phyloP scores from a whole-genome alignment of 2,888 invertebrate genomes.

The Heliconius ethilla region DNA sequence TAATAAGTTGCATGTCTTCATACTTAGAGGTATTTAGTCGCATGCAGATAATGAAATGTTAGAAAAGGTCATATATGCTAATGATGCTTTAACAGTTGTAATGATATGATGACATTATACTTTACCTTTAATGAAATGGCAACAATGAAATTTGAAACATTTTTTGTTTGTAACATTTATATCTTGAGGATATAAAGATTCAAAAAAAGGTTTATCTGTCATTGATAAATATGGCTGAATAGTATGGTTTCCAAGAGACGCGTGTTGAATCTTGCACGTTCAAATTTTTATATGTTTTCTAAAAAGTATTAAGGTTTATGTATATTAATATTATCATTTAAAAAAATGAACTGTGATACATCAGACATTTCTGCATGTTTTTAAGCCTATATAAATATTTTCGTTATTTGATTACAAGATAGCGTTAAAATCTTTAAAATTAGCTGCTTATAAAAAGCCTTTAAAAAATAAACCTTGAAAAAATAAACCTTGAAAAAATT shows the following conservation, averaged over 20 bases:
- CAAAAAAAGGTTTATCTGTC: too few species aligned
- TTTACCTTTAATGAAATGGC: not conserved
- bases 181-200: too few species aligned
- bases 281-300: too few species aligned
- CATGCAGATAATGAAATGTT: conserved; percentile 62
- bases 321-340: too few species aligned
- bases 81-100: conserved; percentile 46
- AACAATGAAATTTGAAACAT: not conserved
- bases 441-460: not conserved
- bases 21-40: conserved; percentile 62
- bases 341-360: not conserved
- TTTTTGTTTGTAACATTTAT: too few species aligned
- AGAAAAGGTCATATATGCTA: conserved; percentile 62
- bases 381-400: not conserved
- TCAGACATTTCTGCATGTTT: not conserved
- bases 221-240: too few species aligned
- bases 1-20: conserved; percentile 66
- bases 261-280: too few species aligned
- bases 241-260: too few species aligned
- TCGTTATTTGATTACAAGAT: not conserved
- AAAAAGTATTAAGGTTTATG: too few species aligned
- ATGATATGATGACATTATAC: conserved; percentile 12
- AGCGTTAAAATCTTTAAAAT: not conserved
- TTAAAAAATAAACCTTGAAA: not conserved
- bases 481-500: not conserved